Percentiles rank a stretch among this genome's conserved stretches.
Evolutionary conservation across 2,797 vertebrate species (phyloP).

Genomic region (Acestrorhynchus altus): DNA sequence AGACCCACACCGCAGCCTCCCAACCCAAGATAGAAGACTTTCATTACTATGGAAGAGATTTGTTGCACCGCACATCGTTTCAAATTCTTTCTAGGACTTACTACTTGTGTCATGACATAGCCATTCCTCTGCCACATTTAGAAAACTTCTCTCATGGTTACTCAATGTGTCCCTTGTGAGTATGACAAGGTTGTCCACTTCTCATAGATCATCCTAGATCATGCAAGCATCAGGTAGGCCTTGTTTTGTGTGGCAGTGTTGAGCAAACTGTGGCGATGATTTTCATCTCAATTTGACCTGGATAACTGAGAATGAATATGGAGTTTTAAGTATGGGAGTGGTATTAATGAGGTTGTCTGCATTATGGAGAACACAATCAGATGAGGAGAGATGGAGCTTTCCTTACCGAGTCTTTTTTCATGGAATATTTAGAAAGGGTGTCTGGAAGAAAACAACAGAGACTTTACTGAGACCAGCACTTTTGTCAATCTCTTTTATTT

Average conservation of each 20-base stretch:
- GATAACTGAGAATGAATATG: conserved; percentile 9
- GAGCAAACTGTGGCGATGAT: background rate
- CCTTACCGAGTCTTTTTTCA: background rate
- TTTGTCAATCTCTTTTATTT: conserved; percentile 33
- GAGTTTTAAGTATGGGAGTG: background rate
- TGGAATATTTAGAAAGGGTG: background rate
- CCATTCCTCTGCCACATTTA: conserved; percentile 82
- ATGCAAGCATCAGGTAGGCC: conserved; percentile 58
- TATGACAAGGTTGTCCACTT: conserved; percentile 75
- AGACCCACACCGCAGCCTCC: conserved; percentile 12
- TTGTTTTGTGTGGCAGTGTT: conserved; percentile 32
- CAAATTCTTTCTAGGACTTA: conserved; percentile 69
- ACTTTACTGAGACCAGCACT: background rate
- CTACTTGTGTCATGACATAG: conserved; percentile 78
- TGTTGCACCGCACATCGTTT: conserved; percentile 69
- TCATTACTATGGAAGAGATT: conserved; percentile 49
- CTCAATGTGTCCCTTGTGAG: conserved; percentile 80
- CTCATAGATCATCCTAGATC: conserved; percentile 72
- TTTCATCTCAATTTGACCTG: conserved; percentile 16
- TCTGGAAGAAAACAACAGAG: background rate
- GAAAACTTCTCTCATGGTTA: conserved; percentile 81
- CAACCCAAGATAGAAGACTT: conserved; percentile 14
- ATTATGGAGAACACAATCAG: conserved; percentile 13
- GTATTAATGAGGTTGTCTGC: background rate
- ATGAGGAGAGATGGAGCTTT: background rate